These are phyloP conservation scores for Protula sp. DNA, from an alignment of 2,888 invertebrate species.

Conservation along the genomic window DNA sequence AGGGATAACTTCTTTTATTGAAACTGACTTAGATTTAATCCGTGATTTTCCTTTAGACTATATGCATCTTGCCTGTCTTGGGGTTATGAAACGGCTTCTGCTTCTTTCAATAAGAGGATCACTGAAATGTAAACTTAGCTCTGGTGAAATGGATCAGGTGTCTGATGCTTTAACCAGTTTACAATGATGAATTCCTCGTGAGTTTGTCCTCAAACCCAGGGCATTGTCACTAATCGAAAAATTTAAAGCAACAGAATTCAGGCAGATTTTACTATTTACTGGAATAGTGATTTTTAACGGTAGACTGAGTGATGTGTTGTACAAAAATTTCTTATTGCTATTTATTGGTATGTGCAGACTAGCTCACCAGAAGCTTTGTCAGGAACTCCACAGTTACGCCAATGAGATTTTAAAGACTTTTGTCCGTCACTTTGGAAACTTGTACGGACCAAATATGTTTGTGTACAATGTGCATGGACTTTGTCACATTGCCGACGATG, in stretches of 20 bases:
- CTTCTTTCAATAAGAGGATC: no score
- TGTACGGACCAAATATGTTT: neutral
- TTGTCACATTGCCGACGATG: neutral
- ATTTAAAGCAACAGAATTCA: neutral
- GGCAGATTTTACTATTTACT: neutral
- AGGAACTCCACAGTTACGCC: neutral
- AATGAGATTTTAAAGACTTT: neutral
- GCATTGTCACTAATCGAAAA: neutral
- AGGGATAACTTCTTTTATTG: no score
- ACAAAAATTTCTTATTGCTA: neutral
- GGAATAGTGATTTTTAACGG: neutral
- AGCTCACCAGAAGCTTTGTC: neutral
- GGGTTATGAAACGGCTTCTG: no score
- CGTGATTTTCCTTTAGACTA: no score
- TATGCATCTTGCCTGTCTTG: no score
- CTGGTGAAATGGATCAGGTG: neutral
- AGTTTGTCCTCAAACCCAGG: neutral
- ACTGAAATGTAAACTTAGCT: neutral
- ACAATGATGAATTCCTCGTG: neutral
- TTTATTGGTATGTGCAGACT: neutral
- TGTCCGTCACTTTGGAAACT: neutral
- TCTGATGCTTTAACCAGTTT: neutral
- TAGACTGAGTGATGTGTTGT: neutral
- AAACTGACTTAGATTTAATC: no score
- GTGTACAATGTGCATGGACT: neutral